Conservation (phyloP, 2,797 vertebrate species). For the Diglossa cyanea region DNA sequence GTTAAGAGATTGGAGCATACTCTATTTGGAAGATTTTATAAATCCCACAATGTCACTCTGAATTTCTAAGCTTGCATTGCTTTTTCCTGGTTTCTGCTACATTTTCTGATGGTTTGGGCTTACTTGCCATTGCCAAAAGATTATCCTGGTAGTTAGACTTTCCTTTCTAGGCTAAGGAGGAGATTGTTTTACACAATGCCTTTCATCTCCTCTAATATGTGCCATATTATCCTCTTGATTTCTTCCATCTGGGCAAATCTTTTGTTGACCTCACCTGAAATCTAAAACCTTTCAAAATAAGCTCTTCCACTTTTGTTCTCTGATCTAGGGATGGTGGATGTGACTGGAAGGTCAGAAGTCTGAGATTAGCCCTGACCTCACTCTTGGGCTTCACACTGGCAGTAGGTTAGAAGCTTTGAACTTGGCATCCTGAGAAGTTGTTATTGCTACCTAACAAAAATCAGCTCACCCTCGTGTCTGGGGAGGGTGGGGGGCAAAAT, state of each 20-base stretch:
- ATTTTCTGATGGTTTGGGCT: background rate
- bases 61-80: background rate
- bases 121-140: background rate
- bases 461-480: background rate
- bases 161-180: background rate
- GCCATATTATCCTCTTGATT: slow-evolving; percentile 59
- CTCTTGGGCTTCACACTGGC: slow-evolving; percentile 8
- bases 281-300: slow-evolving; percentile 50
- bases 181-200: slow-evolving; percentile 33
- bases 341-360: slow-evolving; percentile 51
- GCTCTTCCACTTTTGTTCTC: slow-evolving; percentile 9
- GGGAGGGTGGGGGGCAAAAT: background rate
- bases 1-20: background rate
- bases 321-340: slow-evolving; percentile 20
- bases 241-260: slow-evolving; percentile 67
- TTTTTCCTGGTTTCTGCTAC: background rate
- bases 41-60: background rate
- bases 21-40: background rate
- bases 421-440: slow-evolving; percentile 63
- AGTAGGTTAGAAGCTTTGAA: slow-evolving; percentile 52
- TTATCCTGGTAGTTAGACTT: slow-evolving; percentile 6
- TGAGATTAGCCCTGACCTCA: slow-evolving; percentile 39
- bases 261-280: slow-evolving; percentile 64
- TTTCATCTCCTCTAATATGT: slow-evolving; percentile 61
- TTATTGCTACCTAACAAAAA: slow-evolving; percentile 38